Base-by-base conservation (phyloP, 2,113 vertebrate genomes). In the Ammospiza nelsoni region DNA sequence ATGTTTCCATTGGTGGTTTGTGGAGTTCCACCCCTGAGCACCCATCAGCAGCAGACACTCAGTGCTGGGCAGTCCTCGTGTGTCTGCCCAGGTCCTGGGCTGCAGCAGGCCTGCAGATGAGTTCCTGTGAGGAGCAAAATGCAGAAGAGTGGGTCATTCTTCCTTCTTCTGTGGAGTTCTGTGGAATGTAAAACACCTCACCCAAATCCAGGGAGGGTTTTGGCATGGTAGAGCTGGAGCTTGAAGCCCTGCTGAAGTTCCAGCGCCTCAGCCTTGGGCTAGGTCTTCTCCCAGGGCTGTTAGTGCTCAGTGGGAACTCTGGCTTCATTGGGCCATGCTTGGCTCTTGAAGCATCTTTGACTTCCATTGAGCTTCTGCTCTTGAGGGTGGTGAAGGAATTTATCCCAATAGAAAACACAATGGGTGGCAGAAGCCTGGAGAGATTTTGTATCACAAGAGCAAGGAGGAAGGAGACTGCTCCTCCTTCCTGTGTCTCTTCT, bases 1-100 rank as follows among this genome's bases (percentile, higher is more conserved):
- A 0, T 3, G 0, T 67, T 91, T n/a, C 35, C 0, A 0, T 14
- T 48, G 49, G 28, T 90, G 35, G 2, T 61, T 84, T 91, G 37
- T 57, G 39, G 29, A 78, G 13, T 63, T 54, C 18, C 57, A 49
- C 7, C 33, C 22, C 14, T 8, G 20, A 49, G 12, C 37, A 61
- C 14, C 16, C 18, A 39, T 43, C 69, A 55, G 3, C 22, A 84
- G 48, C 57, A 31, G 46, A 67, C 73, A 17, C 39, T 15, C 51
- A 24, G 44, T 67, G 61, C 55, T 73, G 37, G 7, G 4, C 23
- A 33, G 49, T 67, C 23, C 67, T 49, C 0, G 0, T 22, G 39
- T 33, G 33, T 28, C n/a, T 87, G 31, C 62, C 27, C 24, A 49
- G 33, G 62, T 54, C 22, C 44, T 84, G 81, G 37, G 16, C 58